These are phyloP conservation scores for Leistus spinibarbis DNA, from an alignment of 2,888 invertebrate species.

Conservation along the genomic window DNA sequence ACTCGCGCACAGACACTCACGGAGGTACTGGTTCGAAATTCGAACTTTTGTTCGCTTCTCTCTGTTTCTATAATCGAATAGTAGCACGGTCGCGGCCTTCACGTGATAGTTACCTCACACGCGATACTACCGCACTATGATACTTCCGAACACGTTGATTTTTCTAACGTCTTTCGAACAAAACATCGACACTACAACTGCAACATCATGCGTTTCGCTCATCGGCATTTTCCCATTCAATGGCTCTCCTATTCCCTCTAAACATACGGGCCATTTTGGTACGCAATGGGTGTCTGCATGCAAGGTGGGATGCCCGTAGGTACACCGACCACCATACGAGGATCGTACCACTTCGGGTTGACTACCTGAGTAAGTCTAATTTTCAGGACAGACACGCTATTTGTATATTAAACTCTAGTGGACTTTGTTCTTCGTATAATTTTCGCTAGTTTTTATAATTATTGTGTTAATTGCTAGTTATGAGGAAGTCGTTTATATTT, in stretches of 20 bases:
- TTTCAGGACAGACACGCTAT: background rate
- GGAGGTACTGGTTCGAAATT: conserved; percentile 12
- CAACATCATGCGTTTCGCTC: background rate
- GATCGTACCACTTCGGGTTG: conserved; percentile 20
- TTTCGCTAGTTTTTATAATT: conserved; percentile 10
- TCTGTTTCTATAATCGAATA: background rate
- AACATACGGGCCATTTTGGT: background rate
- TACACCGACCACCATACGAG: conserved; percentile 10
- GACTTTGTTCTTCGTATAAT: background rate
- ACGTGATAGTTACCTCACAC: background rate
- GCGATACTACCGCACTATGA: background rate
- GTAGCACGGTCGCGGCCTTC: conserved; percentile 19
- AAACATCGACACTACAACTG: background rate
- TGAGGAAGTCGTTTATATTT: conserved; percentile 19
- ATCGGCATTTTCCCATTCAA: background rate
- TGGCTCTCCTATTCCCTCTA: background rate
- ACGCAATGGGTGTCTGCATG: background rate
- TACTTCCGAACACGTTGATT: background rate
- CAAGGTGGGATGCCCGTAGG: conserved; percentile 35
- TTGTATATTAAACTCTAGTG: background rate
- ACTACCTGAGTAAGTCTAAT: conserved; percentile 8
- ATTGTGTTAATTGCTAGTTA: background rate
- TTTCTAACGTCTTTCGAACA: background rate
- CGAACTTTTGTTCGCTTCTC: conserved; percentile 9
- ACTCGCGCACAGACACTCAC: background rate